Percentiles rank a stretch among this genome's conserved stretches.
These are phyloP conservation scores for Riparia riparia DNA, from an alignment of 2,113 vertebrate species.

Conservation along the genomic window DNA sequence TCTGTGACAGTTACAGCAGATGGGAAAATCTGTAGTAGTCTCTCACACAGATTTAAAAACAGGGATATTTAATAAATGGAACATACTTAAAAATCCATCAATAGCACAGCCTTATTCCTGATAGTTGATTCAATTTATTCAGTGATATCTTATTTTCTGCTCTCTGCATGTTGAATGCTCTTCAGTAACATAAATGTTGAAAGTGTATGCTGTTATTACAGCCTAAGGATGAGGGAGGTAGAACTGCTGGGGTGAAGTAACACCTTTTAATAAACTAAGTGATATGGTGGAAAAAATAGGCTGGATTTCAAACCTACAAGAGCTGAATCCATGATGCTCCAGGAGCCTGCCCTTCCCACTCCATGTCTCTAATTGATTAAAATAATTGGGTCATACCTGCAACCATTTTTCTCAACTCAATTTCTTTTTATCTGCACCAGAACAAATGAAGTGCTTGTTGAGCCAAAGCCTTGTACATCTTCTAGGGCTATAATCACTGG, in stretches of 20 bases:
- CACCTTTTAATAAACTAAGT: background rate
- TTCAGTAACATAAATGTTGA: background rate
- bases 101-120: background rate
- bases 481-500: background rate
- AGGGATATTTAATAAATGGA: constrained; percentile 24
- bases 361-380: background rate
- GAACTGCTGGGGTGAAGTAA: background rate
- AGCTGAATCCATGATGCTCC: background rate
- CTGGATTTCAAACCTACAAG: background rate
- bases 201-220: background rate
- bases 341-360: background rate
- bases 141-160: constrained; percentile 10
- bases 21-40: background rate
- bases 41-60: background rate
- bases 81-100: constrained; percentile 28
- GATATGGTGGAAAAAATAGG: background rate
- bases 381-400: background rate
- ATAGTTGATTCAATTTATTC: constrained; percentile 1
- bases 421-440: background rate
- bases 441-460: background rate
- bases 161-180: background rate
- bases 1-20: background rate
- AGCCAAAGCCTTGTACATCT: background rate
- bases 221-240: background rate
- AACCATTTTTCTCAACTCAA: background rate